Evolutionary conservation across 2,797 vertebrate genomes (phyloP), one percentile per base, ranked within the genome.

Genomic region (Pantherophis alleghaniensis): DNA sequence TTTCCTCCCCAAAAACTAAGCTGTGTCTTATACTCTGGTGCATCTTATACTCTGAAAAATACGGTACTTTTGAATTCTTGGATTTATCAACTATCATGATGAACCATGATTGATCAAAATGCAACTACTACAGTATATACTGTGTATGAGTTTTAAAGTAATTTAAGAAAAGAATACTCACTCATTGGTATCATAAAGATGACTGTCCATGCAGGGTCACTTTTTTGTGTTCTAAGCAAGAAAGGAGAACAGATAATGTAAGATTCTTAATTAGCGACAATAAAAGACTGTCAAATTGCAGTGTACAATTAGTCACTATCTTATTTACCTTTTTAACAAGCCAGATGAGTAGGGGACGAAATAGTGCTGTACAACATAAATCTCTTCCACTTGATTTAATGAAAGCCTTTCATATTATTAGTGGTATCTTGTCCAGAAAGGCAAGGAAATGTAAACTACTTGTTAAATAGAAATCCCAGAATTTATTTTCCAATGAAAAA

Each of bases 361-460:
- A 7, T 26, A 28, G 22, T 42, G 24, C 7, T 16, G 1, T 93
- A 53, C 53, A 95, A 90, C 94, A 95, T 94, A 91, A 94, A 95
- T 83, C 37, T 83, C 4, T 42, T 11, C 20, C 74, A 24, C 37
- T 24, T 83, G 37, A 42, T 83, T 83, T 47, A 37, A 24, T 83
- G 42, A 47, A 47, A 83, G 74, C 20, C 42, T 83, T 83, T 24
- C 20, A 47, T 47, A 47, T 79, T 79, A 37, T 42, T 47, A 83
- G 37, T 83, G 9, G 7, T 83, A 83, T 83, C 10, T 83, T 83
- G 74, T 37, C 74, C 42, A 47, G 20, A 47, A 83, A 47, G 20
- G 37, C 37, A 83, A 47, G 74, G 22, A 47, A 24, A 83, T 47
- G 37, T 22, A 18, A 37, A 42, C 69, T 37, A 42, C 69, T 61